Percentiles rank a stretch among this genome's conserved stretches.
Evolutionary conservation across 2,113 vertebrate genomes (phyloP).

Genomic region (Nannospalax galili): DNA sequence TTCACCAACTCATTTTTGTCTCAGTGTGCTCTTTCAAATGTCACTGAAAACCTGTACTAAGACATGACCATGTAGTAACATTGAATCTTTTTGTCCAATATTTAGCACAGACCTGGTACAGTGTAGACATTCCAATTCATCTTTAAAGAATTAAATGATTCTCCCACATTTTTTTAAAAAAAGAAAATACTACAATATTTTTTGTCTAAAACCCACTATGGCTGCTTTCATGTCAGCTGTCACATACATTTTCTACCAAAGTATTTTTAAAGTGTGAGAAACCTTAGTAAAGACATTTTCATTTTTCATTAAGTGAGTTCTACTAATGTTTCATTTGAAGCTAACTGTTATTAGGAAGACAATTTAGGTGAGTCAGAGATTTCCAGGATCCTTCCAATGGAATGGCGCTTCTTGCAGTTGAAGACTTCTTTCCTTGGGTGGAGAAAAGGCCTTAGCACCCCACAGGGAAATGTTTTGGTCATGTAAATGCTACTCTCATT

Average conservation of each 20-base stretch:
- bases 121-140: not conserved
- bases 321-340: too few species aligned
- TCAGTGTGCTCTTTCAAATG: not conserved
- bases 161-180: conserved; percentile 29
- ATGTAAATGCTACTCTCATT: conserved; percentile 36
- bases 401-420: too few species aligned
- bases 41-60: not conserved
- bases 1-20: not conserved
- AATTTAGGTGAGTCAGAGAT: conserved; percentile 18
- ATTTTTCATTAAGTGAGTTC: not conserved
- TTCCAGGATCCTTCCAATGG: too few species aligned
- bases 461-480: not conserved
- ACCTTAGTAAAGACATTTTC: conserved; percentile 13
- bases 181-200: conserved; percentile 31
- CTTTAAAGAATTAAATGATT: conserved; percentile 37
- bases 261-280: conserved; percentile 39
- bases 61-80: not conserved
- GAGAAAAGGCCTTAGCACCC: not conserved
- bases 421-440: conserved; percentile 5
- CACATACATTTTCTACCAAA: conserved; percentile 34
- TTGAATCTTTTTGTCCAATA: not conserved
- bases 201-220: conserved; percentile 4
- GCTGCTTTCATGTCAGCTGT: not conserved
- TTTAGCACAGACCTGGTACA: not conserved
- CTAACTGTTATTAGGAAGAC: not conserved